Evolutionary conservation across 2,113 vertebrate genomes (phyloP), one percentile per base, ranked within the genome.

Genomic region (Camelus bactrianus): DNA sequence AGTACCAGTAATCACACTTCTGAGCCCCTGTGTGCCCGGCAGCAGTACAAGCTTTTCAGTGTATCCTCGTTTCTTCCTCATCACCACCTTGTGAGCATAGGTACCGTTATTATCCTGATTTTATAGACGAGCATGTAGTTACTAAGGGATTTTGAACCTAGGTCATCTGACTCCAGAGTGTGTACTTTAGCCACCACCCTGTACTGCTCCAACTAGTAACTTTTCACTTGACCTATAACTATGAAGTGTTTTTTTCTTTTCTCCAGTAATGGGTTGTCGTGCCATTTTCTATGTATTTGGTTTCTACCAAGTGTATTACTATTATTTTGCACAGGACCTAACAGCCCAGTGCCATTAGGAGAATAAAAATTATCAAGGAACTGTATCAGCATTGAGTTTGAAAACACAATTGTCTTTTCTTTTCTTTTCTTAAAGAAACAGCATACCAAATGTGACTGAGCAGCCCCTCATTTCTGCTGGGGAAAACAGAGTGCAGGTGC

Each of bases 401-500:
- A 79, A 89, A 91, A 73, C 54, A 20, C 6, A 19, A 2, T 20
- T 91, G 76, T 83, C 81, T 96, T 83, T 65, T 89, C 82, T 96
- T 83, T 65, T 89, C 82, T 93, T 75, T 58, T 50, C 79, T 97
- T 91, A 38, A 97, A 99, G 99, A 98, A 99, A 98, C 97, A 99
- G 98, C 92, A 97, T 99, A 46, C 95, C 98, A 19, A 98, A 98
- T 0, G 98, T 99, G 75, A 98, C 99, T 4, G 99, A 99, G 56
- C 99, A 98, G 50, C 93, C 99, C 0, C 98, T 99, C 52, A 98
- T 99, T 95, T 97, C 98, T 15, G 76, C 98, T 2, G 99, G 99
- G 72, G 99, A 99, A 92, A 99, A 97, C 98, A 98, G 99, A 97
- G 99, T 99, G 86, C 99, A 99, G 89, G 99, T 99, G 65, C 98